phyloP scores from a whole-genome alignment of 2,113 vertebrate species.

The Progne subis region DNA sequence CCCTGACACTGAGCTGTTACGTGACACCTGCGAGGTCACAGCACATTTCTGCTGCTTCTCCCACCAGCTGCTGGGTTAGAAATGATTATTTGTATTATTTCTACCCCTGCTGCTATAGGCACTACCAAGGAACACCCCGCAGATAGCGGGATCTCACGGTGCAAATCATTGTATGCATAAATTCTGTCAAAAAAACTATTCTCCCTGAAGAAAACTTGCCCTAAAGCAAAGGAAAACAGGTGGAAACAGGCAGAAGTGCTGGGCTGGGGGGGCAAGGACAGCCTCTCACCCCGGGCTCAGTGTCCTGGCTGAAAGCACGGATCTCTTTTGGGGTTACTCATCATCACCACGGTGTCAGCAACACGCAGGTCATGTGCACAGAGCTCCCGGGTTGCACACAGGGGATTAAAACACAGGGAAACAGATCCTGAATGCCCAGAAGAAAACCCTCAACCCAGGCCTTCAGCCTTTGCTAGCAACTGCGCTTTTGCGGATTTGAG shows the following conservation, averaged over 20 bases:
- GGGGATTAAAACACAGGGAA: not conserved
- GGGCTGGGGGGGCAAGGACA: not conserved
- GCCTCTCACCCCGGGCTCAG: fast-evolving
- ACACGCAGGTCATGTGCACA: not conserved
- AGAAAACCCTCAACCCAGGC: constrained; percentile 5
- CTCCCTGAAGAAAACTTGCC: not conserved
- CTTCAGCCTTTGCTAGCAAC: not conserved
- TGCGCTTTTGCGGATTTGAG: not conserved
- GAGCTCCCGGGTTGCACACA: not conserved
- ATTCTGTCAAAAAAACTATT: not conserved
- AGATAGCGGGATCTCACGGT: not conserved
- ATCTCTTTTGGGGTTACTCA: not conserved
- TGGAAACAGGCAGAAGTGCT: not conserved
- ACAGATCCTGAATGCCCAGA: not conserved
- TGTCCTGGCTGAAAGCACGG: not conserved
- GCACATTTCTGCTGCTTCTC: not conserved
- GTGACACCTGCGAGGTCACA: constrained; percentile 14
- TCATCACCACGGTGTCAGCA: not conserved
- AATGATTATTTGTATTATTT: not conserved
- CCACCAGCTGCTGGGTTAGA: not conserved
- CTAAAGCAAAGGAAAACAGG: not conserved
- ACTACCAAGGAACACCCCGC: not conserved
- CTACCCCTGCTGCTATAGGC: not conserved
- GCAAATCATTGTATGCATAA: not conserved
- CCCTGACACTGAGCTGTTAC: not conserved